Base-by-base conservation (phyloP, 53 echinoderm and acorn worm species). In the Arbacia lixula region DNA sequence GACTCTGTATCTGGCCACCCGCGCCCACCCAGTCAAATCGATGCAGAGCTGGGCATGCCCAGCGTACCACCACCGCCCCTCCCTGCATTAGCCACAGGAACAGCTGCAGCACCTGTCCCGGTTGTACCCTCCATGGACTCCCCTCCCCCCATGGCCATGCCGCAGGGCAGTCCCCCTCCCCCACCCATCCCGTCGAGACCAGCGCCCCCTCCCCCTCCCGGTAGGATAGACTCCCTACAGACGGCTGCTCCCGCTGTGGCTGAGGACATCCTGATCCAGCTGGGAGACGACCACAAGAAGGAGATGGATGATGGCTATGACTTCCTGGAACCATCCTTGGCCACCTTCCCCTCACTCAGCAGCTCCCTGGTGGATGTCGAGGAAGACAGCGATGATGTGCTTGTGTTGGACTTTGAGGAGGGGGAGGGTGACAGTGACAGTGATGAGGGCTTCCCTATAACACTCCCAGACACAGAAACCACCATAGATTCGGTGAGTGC, bases 291-390 rank as follows among this genome's bases (percentile, higher is more conserved):
- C 31, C 82, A 64, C 32, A 43, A 30, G 64, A 6, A 50, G 6
- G 82, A 81, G 41, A 28, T 61, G 14, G 64, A 81, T 1, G 64
- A 63, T 81, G 82, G 82, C 9, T 81, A 81, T 10, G 82, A 81
- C 64, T 49, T 81, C n/a, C 64, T 81, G n/a, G 64, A 46, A 46
- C 77, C 72, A 1, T 0, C 72, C 4, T 19, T 72, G 57, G 5
- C 21, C 0, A 72, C 54, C 76, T 56, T 22, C n/a, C 58, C 40
- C n/a, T 4, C 36, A 31, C 2, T 57, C 77, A 58, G 34, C 54
- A 33, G 20, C 53, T 1, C 53, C 31, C 8, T 32, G n/a, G n/a
- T n/a, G n/a, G n/a, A n/a, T n/a, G n/a, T n/a, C n/a, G n/a, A 16
- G 4, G 77, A 77, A 32, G 77, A 56, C 21, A 10, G 21, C 37